Evolutionary conservation across 2,113 vertebrate species (phyloP), one percentile per base, ranked within the genome.

Genomic region (Todiramphus chloris): DNA sequence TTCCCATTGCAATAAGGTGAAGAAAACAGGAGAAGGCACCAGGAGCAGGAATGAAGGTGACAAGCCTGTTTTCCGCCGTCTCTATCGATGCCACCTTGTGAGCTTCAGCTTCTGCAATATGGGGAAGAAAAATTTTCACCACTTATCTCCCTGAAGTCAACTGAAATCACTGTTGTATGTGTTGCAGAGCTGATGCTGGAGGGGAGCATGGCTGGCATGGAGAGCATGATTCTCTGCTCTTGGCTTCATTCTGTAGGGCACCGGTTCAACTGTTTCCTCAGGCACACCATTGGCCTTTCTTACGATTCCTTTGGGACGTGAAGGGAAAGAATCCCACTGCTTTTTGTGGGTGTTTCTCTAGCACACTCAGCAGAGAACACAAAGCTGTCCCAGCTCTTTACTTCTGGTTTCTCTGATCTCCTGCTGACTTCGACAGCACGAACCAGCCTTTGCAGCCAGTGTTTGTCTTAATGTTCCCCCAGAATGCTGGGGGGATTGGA

Each of bases 371-470:
- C n/a, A 8, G 16, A 43, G 39, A 28, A 20, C 0, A 2, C 0
- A 1, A 55, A 67, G 77, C 77, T 1, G 0, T 12, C 46, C 58
- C n/a, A 37, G 70, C 69, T 30, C 15, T 41, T 69, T 28, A 10
- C 41, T 58, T 25, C 53, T 77, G 44, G 8, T 73, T 28, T 11
- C 33, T 84, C 43, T 43, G 56, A 66, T 55, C 48, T 84, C 16
- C 0, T 17, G 7, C 5, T 1, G 64, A 4, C 46, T 62, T 15
- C 0, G 2, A 25, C 4, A 67, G 27, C 37, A 13, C 1, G 13
- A 59, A 20, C 11, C 60, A 31, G 31, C 39, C 44, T 48, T 35
- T 55, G 59, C 64, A 23, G 23, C 37, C 33, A 7, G 16, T 5
- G 9, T 53, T 24, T 35, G 48, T 24, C 48, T 48, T 33, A 3